Evolutionary conservation across 2,797 vertebrate species (phyloP), one percentile per base, ranked within the genome.

Genomic region (Rachycentron canadum): DNA sequence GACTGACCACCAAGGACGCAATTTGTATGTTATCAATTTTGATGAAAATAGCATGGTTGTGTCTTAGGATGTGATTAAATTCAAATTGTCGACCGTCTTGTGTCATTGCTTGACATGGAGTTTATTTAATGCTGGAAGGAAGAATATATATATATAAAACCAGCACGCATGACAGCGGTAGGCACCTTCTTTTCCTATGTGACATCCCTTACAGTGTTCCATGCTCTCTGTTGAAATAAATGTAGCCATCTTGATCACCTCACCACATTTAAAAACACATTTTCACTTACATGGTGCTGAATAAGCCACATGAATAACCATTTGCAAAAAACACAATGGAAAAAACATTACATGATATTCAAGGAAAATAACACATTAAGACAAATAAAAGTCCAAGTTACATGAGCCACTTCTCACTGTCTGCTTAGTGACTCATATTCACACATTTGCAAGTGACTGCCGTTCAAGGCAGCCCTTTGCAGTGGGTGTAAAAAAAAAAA

Each of bases 11-110:
- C 2, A 25, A 81, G 83, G 69, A 86, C 81, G 70, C 85, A 45
- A 78, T 89, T 81, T 86, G 78, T 65, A 76, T 2, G 12, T 85
- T 88, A 89, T 92, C 87, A 82, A 56, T 87, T 88, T 64, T 81
- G 76, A 90, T 90, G 52, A 86, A 88, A 91, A 86, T 79, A 86
- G 79, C 83, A 69, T 26, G 57, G 72, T 78, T 72, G 76, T 78
- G 87, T 70, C 86, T 88, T 76, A 80, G 75, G 61, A 73, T 28
- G 65, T 88, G 88, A 92, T 93, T 90, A 85, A 77, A 86, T 84
- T 77, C 84, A 88, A 86, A 90, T 78, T 86, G 86, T 82, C 82
- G 64, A 88, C 84, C 63, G 78, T 81, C 72, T 66, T 71, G 57
- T 79, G 78, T 86, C 76, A 78, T 55, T 65, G 78, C 70, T 82